phyloP scores from a whole-genome alignment of 2,113 vertebrate genomes.

The Chaetorhynchus papuensis region DNA sequence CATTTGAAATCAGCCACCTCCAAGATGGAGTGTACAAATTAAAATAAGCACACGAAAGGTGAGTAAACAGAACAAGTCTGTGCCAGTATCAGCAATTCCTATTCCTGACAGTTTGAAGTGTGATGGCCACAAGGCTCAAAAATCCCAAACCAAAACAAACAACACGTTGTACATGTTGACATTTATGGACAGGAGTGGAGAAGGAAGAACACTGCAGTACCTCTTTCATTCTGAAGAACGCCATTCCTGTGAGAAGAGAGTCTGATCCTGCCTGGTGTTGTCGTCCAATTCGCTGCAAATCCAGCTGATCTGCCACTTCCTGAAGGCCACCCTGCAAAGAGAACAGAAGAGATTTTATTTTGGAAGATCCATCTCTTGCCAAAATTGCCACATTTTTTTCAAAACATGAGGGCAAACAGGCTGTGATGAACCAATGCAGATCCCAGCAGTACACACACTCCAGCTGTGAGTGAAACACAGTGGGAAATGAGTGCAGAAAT shows the following conservation, averaged over 20 bases:
- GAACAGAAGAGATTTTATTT: not conserved
- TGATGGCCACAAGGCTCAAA: not conserved
- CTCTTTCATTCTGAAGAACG: slow-evolving; percentile 99
- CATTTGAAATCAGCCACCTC: not conserved
- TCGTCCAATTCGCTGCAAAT: slow-evolving; percentile 93
- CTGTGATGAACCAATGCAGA: not conserved
- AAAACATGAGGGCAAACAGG: not conserved
- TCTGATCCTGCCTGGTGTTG: slow-evolving; percentile 97
- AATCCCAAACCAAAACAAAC: not conserved
- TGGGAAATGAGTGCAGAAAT: not conserved
- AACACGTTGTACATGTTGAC: not conserved
- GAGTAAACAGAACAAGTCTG: not conserved
- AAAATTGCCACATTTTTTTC: not conserved
- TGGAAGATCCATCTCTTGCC: not conserved
- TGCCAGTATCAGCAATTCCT: not conserved
- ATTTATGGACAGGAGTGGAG: not conserved
- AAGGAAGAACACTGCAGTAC: slow-evolving; percentile 53
- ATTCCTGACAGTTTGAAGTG: not conserved
- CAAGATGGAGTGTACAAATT: not conserved
- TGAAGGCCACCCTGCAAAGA: slow-evolving; percentile 88
- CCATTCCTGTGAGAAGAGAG: slow-evolving; percentile 95
- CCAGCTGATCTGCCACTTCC: slow-evolving; percentile 96
- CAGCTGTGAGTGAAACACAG: not conserved
- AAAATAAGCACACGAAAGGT: not conserved
- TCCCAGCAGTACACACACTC: not conserved